Conservation (phyloP, 2,113 vertebrate species). For the Ameiurus melas region DNA sequence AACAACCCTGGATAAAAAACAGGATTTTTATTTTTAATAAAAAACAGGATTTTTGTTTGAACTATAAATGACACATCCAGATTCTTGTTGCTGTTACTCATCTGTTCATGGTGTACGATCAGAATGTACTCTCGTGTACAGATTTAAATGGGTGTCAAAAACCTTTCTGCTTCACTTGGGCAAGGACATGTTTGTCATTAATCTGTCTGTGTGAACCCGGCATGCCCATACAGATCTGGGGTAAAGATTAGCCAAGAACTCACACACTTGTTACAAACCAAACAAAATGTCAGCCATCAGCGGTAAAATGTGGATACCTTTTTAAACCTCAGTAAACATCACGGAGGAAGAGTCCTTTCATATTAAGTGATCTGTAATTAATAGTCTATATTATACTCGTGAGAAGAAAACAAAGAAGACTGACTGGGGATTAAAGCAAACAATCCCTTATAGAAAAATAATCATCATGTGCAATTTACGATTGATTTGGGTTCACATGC, state of each 20-base stretch:
- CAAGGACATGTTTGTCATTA: background rate
- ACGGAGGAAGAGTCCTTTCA: background rate
- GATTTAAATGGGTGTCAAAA: too few species aligned
- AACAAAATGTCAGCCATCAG: background rate
- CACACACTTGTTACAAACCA: too few species aligned
- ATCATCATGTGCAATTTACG: background rate
- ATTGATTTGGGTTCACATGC: too few species aligned
- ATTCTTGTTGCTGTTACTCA: background rate
- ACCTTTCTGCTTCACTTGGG: background rate
- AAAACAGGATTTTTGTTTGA: background rate
- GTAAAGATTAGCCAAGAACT: background rate
- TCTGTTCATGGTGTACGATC: too few species aligned
- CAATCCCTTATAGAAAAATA: background rate
- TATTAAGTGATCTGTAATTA: background rate
- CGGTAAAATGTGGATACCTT: background rate
- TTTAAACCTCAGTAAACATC: too few species aligned
- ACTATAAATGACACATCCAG: background rate
- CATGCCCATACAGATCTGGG: background rate
- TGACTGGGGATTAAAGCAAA: background rate
- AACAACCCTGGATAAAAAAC: too few species aligned
- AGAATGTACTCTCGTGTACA: background rate
- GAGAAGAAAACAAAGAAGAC: background rate
- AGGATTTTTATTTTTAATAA: too few species aligned
- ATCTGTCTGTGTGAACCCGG: background rate
- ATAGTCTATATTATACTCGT: background rate